Conservation (phyloP, 2,797 vertebrate species). For the Smutsia gigantea region DNA sequence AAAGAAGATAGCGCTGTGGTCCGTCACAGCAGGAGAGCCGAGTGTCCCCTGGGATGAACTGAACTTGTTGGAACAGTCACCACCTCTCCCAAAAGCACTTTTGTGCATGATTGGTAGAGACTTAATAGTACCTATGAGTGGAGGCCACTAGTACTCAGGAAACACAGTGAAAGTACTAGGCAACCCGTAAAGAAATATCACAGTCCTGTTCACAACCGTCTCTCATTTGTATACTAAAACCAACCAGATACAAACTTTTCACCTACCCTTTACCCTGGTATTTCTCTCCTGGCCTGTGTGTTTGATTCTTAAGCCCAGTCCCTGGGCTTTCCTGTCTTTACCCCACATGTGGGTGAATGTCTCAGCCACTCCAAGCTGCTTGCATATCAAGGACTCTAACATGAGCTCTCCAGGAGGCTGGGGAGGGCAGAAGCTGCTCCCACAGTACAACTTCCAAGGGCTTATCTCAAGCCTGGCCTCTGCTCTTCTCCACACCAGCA, state of each 20-base stretch:
- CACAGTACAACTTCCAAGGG: neutral
- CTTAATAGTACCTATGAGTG: neutral
- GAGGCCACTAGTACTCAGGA: neutral
- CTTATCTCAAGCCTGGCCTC: neutral
- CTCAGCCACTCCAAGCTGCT: neutral
- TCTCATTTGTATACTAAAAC: neutral
- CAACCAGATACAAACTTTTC: neutral
- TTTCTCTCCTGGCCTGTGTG: neutral
- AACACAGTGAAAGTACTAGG: neutral
- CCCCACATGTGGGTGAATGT: neutral
- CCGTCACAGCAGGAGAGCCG: neutral
- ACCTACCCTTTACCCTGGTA: neutral
- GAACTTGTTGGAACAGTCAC: neutral
- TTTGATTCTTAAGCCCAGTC: neutral
- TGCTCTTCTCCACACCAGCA: neutral
- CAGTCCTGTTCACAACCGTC: neutral
- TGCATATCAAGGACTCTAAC: neutral
- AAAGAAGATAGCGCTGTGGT: neutral
- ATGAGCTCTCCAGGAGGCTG: neutral
- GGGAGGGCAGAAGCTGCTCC: neutral
- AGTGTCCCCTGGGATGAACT: neutral
- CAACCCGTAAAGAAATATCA: neutral
- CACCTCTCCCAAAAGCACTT: neutral
- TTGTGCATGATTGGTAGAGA: neutral
- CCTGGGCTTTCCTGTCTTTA: neutral